phyloP scores from a whole-genome alignment of 2,888 invertebrate species.

The Nephrotoma flavescens region DNA sequence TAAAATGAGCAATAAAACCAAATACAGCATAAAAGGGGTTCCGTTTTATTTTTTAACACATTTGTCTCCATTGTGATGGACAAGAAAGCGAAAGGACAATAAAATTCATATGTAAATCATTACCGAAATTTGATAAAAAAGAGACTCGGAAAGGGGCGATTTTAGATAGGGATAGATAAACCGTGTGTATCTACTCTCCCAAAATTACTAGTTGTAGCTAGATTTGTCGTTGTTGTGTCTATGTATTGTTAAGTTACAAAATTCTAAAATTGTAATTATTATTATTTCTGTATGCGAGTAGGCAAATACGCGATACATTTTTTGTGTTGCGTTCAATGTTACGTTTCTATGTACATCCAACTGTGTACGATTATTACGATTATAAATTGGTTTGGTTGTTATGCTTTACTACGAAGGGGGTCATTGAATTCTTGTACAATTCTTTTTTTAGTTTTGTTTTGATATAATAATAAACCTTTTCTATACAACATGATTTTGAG shows the following conservation, averaged over 20 bases:
- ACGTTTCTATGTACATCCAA: neutral
- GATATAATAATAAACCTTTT: neutral
- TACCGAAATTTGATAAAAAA: neutral
- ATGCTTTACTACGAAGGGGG: neutral
- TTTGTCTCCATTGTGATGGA: neutral
- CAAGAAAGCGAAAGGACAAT: neutral
- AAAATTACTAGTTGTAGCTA: neutral
- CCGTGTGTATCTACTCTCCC: neutral
- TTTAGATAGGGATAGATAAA: neutral
- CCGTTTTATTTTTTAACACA: neutral
- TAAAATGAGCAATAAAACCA: neutral
- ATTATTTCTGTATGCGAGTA: neutral
- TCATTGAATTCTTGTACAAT: neutral
- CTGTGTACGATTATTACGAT: neutral
- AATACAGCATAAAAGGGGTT: neutral
- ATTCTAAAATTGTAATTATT: neutral
- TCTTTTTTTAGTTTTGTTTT: neutral
- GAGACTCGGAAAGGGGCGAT: neutral
- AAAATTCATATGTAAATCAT: neutral
- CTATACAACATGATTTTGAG: neutral
- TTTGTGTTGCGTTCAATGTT: neutral
- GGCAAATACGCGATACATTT: neutral
- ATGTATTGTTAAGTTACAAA: neutral
- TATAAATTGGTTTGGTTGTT: neutral
- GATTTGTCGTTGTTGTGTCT: neutral